Evolutionary conservation across 2,797 vertebrate species (phyloP).

Genomic region (Sphenodon punctatus): DNA sequence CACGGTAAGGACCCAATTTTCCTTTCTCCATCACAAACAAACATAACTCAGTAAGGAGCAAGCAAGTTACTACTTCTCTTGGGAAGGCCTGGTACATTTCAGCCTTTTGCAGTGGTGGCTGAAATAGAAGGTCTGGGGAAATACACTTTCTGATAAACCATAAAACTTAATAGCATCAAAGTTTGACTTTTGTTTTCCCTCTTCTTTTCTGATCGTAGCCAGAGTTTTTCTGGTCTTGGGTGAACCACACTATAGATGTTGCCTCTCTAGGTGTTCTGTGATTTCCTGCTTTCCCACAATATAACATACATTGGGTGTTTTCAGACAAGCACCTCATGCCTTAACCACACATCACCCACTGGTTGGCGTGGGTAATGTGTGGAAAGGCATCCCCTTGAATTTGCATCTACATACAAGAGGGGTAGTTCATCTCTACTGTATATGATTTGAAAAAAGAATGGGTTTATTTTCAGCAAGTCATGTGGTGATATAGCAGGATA

Average conservation of each 20-base stretch:
- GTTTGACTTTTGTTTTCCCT: slow-evolving; percentile 44
- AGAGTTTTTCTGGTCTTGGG: slow-evolving; percentile 54
- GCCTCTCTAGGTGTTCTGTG: slow-evolving; percentile 30
- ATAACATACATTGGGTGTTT: too few species aligned
- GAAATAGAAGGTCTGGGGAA: not conserved
- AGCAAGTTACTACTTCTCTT: too few species aligned
- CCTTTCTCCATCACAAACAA: too few species aligned
- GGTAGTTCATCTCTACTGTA: not conserved
- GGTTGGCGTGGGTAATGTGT: slow-evolving; percentile 26
- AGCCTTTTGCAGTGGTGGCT: not conserved
- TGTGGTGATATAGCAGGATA: not conserved
- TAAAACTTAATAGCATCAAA: not conserved
- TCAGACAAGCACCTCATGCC: too few species aligned
- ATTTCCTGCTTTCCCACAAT: slow-evolving; percentile 42
- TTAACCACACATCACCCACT: too few species aligned
- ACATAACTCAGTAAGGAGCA: too few species aligned
- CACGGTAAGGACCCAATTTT: too few species aligned
- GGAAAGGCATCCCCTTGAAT: not conserved
- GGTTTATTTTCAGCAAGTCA: not conserved
- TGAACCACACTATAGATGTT: slow-evolving; percentile 30
- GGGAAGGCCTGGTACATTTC: too few species aligned
- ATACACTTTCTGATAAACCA: not conserved
- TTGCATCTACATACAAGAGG: not conserved
- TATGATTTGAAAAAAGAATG: slow-evolving; percentile 29
- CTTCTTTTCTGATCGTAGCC: slow-evolving; percentile 50